Conservation (phyloP, 2,888 invertebrate species). For the Aradus depressus region DNA sequence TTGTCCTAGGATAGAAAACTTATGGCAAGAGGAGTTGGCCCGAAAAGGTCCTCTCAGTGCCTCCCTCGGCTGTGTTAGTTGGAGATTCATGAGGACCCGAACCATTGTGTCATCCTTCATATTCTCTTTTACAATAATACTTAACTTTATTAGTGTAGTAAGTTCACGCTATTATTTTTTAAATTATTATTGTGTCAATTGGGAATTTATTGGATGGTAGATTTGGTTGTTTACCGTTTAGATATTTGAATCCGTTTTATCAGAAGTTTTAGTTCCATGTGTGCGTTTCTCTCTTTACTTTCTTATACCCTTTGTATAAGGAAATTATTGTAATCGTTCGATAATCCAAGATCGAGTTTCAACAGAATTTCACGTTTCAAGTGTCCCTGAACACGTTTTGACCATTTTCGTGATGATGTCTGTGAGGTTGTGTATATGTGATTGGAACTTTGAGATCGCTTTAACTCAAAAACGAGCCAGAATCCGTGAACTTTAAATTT, state of each 20-base stretch:
- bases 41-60: conserved; percentile 14
- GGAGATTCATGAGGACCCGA: conserved; percentile 14
- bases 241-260: neutral
- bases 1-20: conserved; percentile 4
- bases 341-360: no score
- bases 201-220: neutral
- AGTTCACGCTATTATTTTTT: neutral
- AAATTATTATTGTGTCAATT: neutral
- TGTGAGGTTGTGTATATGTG: no score
- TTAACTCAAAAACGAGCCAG: no score
- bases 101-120: conserved; percentile 10
- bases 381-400: no score
- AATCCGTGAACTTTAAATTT: no score
- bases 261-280: neutral
- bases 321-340: no score
- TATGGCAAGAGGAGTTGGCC: conserved; percentile 13
- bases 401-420: no score
- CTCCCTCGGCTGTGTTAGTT: conserved; percentile 1
- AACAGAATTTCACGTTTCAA: no score
- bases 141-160: conserved; percentile 13
- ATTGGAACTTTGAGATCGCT: no score
- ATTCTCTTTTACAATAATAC: neutral
- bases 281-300: no score
- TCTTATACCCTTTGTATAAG: no score
- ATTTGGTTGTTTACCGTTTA: neutral